Evolutionary conservation across 2,888 invertebrate species (phyloP), one percentile per base, ranked within the genome.

Genomic region (Isoperla grammatica): DNA sequence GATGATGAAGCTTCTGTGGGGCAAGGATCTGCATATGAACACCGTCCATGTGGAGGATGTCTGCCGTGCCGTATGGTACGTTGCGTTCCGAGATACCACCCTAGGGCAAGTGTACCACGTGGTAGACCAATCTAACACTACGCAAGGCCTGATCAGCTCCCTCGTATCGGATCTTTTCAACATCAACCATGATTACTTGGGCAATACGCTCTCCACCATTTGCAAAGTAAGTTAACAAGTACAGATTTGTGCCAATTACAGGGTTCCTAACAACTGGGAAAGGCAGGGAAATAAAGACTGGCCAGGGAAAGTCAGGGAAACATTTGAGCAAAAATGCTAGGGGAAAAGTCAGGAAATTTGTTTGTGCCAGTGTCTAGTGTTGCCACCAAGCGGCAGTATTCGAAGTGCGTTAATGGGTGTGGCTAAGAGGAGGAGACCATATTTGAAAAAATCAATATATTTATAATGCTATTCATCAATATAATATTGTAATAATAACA

Each of bases 1-100:
- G 75, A 89, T 90, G 65, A 93, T 95, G 93, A 92, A 93, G 74
- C 79, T 95, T 37, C 78, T 95, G 19, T 95, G 95, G 94, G 90
- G 88, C 42, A 85, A 86, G 11, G 85, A 89, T 62, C 79, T 95
- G 65, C 85, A 84, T 70, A 82, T 92, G 77, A 91, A 94, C 75
- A 95, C 95, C 0, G 85, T 95, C 20, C 92, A 95, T 73, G 90
- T 93, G 0, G 73, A 76, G 17, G 95, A 95, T 75, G 80, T 92
- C n/a, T 89, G 86, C 70, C 79, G 85, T 57, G 94, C 92, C 1
- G 80, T 89, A 63, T 90, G 90, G 88, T 81, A 84, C 65, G 77
- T 94, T 19, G 79, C 79, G n/a, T 74, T 50, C 48, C 54, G 56
- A 77, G 62, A 60, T 15, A 57, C 62, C 23, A 60, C 84, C 35